A percentile compares a stretch with the other conserved stretches of the same genome.
phyloP scores from a whole-genome alignment of 2,797 vertebrate genomes.

The Glyptemys insculpta region DNA sequence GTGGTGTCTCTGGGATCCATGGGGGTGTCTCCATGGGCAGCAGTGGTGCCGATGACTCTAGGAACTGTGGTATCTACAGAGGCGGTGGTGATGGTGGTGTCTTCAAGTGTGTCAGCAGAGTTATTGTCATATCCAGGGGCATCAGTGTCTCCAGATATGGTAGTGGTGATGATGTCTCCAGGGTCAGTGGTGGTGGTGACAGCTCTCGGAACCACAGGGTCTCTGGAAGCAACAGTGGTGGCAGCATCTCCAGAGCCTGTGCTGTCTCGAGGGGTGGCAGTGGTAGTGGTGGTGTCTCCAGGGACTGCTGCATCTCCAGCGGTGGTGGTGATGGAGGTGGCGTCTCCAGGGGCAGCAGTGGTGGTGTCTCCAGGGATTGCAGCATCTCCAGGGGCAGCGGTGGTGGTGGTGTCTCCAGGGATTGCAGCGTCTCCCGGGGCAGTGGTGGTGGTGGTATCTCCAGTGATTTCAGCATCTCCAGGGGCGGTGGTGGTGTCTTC shows the following conservation, averaged over 20 bases:
- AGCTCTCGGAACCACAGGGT: too few relatives aligned
- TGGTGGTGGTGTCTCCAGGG: background rate
- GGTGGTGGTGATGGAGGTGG: too few relatives aligned
- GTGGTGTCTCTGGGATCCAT: background rate
- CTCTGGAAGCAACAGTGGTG: too few relatives aligned
- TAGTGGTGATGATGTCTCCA: background rate
- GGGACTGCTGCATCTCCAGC: too few relatives aligned
- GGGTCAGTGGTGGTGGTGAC: too few relatives aligned
- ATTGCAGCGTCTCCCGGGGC: rapidly evolving
- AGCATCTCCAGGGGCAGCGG: too few relatives aligned
- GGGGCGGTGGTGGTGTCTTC: too few relatives aligned
- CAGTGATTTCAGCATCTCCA: background rate
- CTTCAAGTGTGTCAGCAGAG: background rate
- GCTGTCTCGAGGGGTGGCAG: too few relatives aligned
- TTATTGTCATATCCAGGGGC: background rate
- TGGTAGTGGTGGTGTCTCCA: too few relatives aligned
- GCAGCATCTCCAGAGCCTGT: too few relatives aligned
- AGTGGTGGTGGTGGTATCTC: background rate
- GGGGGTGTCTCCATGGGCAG: background rate
- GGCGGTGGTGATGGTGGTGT: background rate
- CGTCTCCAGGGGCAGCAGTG: too few relatives aligned
- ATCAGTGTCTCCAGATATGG: background rate
- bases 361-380: too few relatives aligned
- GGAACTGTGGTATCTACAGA: background rate
- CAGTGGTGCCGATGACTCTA: background rate